phyloP scores from a whole-genome alignment of 2,888 invertebrate genomes.

The Drosophila emarginata region DNA sequence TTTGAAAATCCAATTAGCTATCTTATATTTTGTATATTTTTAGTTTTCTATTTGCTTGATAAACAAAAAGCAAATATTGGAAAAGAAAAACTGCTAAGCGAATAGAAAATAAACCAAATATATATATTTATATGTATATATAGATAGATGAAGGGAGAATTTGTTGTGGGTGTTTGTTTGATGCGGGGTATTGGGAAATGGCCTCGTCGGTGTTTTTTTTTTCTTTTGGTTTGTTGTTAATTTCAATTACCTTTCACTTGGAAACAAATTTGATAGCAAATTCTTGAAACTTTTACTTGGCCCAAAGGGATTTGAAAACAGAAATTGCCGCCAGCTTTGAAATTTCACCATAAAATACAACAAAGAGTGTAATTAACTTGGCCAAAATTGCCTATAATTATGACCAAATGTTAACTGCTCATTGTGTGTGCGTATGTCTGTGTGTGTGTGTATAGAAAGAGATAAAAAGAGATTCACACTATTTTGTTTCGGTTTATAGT shows the following conservation, averaged over 20 bases:
- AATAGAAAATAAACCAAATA: slow-evolving; percentile 1
- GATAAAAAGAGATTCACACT: slow-evolving; percentile 23
- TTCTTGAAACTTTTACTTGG: slow-evolving; percentile 33
- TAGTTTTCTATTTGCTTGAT: slow-evolving; percentile 41
- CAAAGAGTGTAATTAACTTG: slow-evolving; percentile 48
- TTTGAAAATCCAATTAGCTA: slow-evolving; percentile 63
- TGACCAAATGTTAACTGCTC: slow-evolving; percentile 49
- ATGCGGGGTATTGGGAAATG: background rate
- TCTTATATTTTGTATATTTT: slow-evolving; percentile 53
- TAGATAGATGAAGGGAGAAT: slow-evolving; percentile 10
- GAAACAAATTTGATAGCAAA: slow-evolving; percentile 14
- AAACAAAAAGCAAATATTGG: slow-evolving; percentile 46
- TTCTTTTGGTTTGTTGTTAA: background rate
- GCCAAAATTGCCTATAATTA: slow-evolving; percentile 65
- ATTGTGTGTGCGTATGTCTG: slow-evolving; percentile 30
- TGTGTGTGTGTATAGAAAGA: slow-evolving; percentile 8
- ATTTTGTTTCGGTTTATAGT: slow-evolving; percentile 13
- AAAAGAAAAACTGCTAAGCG: slow-evolving; percentile 42
- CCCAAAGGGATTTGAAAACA: slow-evolving; percentile 38
- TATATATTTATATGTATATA: slow-evolving; percentile 4
- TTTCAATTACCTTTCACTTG: slow-evolving; percentile 43
- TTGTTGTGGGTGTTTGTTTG: background rate
- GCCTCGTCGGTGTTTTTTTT: background rate
- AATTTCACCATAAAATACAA: slow-evolving; percentile 58
- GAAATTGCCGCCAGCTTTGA: slow-evolving; percentile 37